These are phyloP conservation scores for Notocelia uddmanniana DNA, from an alignment of 2,888 invertebrate species.

Conservation along the genomic window DNA sequence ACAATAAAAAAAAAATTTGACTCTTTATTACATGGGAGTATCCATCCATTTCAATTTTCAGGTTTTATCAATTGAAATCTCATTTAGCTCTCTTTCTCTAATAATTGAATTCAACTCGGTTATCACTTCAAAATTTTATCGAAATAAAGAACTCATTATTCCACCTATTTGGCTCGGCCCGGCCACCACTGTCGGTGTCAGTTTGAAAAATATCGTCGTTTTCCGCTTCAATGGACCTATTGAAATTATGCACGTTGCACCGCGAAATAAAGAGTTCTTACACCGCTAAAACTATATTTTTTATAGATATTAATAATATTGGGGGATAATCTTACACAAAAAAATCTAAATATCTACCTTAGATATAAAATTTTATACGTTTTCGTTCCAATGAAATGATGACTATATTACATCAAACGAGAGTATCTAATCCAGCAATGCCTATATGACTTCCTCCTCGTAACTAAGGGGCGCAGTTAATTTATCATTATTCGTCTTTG, in stretches of 20 bases:
- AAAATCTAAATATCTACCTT: conserved; percentile 27
- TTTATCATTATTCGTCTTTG: conserved; percentile 24
- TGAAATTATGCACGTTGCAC: conserved; percentile 28
- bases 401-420: conserved; percentile 13
- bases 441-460: conserved; percentile 28
- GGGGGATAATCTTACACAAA: too few species aligned
- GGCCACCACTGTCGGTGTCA: conserved; percentile 21
- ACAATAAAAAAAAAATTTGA: too few species aligned
- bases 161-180: conserved; percentile 26
- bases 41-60: neutral
- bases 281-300: conserved; percentile 16
- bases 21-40: neutral
- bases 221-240: conserved; percentile 6
- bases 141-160: conserved; percentile 7
- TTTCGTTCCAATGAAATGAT: conserved; percentile 17
- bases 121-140: neutral
- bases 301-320: too few species aligned
- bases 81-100: neutral
- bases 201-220: conserved; percentile 27
- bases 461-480: conserved; percentile 25
- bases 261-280: conserved; percentile 7
- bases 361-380: conserved; percentile 26
- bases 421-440: conserved; percentile 11
- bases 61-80: neutral
- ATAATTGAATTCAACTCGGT: neutral